Conservation (phyloP, 2,797 vertebrate genomes). For the Tokudaia tokunoshimensis region DNA sequence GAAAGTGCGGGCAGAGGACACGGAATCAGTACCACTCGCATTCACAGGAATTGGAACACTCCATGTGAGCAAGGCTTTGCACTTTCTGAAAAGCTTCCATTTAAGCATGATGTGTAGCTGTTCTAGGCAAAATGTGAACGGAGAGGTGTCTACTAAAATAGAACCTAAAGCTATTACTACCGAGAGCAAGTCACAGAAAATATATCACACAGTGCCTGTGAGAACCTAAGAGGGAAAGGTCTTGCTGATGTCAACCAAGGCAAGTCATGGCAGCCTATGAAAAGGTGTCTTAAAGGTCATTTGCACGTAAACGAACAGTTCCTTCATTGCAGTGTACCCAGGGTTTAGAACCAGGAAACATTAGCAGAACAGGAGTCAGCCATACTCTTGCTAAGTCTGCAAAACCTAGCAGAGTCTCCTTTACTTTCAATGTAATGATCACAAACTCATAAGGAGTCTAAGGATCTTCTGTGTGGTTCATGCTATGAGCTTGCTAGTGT, state of each 20-base stretch:
- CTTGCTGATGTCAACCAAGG: background rate
- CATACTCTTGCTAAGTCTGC: background rate
- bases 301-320: slow-evolving; percentile 68
- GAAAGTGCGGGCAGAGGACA: background rate
- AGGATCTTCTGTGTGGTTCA: slow-evolving; percentile 33
- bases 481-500: slow-evolving; percentile 49
- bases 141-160: slow-evolving; percentile 54
- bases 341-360: slow-evolving; percentile 53
- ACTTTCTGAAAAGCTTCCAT: background rate
- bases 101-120: background rate
- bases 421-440: slow-evolving; percentile 36
- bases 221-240: background rate
- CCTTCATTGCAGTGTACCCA: background rate
- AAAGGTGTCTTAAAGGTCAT: slow-evolving; percentile 64
- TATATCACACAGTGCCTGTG: background rate
- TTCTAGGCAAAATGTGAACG: slow-evolving; percentile 41
- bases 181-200: slow-evolving; percentile 37
- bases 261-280: background rate
- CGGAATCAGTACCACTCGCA: background rate
- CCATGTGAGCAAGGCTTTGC: background rate
- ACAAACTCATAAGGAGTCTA: slow-evolving; percentile 18
- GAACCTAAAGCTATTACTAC: slow-evolving; percentile 41
- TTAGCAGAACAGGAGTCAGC: background rate
- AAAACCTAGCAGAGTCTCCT: background rate
- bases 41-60: background rate